Evolutionary conservation across 2,888 invertebrate species (phyloP).

Genomic region (Polyommatus icarus): DNA sequence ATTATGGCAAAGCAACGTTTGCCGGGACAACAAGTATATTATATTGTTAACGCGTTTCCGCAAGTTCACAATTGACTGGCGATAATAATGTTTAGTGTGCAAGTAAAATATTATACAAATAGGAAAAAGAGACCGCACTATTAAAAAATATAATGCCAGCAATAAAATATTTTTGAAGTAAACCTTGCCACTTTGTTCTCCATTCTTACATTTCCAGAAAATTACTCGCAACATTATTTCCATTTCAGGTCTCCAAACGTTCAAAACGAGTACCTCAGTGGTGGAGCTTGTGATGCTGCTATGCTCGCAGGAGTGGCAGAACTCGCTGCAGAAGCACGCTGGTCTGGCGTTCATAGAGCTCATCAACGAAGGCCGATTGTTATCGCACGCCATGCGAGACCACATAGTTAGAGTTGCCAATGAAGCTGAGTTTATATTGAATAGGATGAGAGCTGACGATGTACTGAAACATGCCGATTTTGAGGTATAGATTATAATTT

Average conservation of each 20-base stretch:
- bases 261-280: conserved; percentile 98
- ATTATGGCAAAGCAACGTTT: no score
- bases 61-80: no score
- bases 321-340: conserved; percentile 99
- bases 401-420: conserved; percentile 99
- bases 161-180: no score
- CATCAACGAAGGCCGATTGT: conserved; percentile 97
- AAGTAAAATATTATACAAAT: no score
- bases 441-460: conserved; percentile 99
- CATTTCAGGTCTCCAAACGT: conserved; percentile 91
- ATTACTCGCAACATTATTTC: no score
- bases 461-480: conserved; percentile 99
- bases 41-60: no score
- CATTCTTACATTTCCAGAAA: no score
- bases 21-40: no score
- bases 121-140: no score
- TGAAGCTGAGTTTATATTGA: conserved; percentile 99
- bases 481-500: conserved; percentile 77
- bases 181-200: no score
- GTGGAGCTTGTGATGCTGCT: conserved; percentile 99
- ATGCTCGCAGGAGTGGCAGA: conserved; percentile 99
- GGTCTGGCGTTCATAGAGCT: conserved; percentile 99
- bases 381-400: conserved; percentile 99
- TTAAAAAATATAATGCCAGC: no score
- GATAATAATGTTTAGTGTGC: no score